A percentile compares a stretch with the other conserved stretches of the same genome.
These are phyloP conservation scores for Phylloscopus whistleri DNA, from an alignment of 2,113 vertebrate genomes.

Conservation along the genomic window DNA sequence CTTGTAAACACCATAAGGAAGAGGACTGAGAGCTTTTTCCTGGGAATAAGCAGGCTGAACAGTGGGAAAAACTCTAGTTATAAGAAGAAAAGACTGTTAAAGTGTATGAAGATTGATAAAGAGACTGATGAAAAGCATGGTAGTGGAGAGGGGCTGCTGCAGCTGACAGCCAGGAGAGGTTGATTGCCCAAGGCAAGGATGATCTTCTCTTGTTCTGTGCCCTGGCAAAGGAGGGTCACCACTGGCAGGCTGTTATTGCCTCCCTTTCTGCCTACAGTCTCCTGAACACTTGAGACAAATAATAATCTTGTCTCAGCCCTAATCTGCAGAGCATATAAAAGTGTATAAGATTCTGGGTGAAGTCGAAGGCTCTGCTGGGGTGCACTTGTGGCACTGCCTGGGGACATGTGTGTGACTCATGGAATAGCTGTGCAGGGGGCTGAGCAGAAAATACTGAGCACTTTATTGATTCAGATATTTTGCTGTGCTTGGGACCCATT, in stretches of 20 bases:
- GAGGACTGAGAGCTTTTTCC: not conserved
- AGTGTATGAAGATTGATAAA: not conserved
- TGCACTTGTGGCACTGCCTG: not conserved
- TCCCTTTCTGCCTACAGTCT: not conserved
- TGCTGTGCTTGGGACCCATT: not conserved
- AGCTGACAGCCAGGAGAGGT: not conserved
- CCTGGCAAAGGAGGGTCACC: not conserved
- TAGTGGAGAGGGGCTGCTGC: not conserved
- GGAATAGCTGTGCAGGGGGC: too few relatives aligned
- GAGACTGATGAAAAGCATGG: not conserved
- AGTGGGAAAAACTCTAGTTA: not conserved
- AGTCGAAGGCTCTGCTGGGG: too few relatives aligned
- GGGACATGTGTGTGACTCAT: fast-evolving
- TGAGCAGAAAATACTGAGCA: fast-evolving
- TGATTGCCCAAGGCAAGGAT: too few relatives aligned
- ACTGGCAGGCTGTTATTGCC: not conserved
- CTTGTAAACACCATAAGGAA: not conserved
- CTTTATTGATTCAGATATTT: not conserved
- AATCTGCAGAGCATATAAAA: not conserved
- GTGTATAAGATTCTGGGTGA: not conserved
- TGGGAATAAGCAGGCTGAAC: not conserved
- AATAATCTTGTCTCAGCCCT: not conserved
- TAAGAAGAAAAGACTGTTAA: not conserved
- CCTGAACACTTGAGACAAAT: not conserved
- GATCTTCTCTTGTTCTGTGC: not conserved